phyloP scores from a whole-genome alignment of 2,797 vertebrate species.

The Ctenopoma kingsleyae region DNA sequence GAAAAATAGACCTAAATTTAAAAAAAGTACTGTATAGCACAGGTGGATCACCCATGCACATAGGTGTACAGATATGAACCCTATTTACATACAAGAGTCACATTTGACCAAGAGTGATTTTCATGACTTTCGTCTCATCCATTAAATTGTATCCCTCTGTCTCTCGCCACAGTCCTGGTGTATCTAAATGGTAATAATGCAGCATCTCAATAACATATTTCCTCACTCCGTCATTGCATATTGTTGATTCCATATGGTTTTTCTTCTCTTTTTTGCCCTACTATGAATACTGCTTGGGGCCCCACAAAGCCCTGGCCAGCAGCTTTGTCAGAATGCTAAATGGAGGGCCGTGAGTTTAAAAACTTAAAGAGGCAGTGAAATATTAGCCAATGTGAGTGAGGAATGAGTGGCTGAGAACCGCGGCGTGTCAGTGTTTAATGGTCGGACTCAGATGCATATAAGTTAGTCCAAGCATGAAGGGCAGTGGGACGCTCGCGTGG shows the following conservation, averaged over 20 bases:
- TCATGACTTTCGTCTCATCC: constrained; percentile 68
- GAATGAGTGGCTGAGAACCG: constrained; percentile 96
- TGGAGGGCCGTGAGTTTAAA: constrained; percentile 89
- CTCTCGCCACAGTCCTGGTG: constrained; percentile 18
- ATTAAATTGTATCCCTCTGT: constrained; percentile 66
- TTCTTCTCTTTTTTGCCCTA: constrained; percentile 47
- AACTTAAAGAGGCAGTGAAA: constrained; percentile 98
- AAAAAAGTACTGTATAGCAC: constrained; percentile 11
- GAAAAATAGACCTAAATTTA: constrained; percentile 24
- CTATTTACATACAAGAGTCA: constrained; percentile 57
- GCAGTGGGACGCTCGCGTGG: constrained; percentile 93
- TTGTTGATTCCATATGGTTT: constrained; percentile 67
- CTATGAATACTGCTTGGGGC: constrained; percentile 32
- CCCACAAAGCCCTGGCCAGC: constrained; percentile 60
- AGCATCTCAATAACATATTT: constrained; percentile 66
- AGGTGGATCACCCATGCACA: constrained; percentile 10
- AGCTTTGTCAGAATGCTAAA: constrained; percentile 89
- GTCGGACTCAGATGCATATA: constrained; percentile 97
- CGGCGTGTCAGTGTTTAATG: constrained; percentile 97
- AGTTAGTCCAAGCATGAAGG: constrained; percentile 99
- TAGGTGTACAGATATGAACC: constrained; percentile 29
- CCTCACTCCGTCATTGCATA: constrained; percentile 49
- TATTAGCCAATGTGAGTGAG: constrained; percentile 96
- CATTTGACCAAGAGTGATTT: constrained; percentile 74
- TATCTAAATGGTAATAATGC: constrained; percentile 84